Percentiles rank a stretch among this genome's conserved stretches.
phyloP scores from a whole-genome alignment of 1,140 invertebrate genomes.

The Drosophila tristis region DNA sequence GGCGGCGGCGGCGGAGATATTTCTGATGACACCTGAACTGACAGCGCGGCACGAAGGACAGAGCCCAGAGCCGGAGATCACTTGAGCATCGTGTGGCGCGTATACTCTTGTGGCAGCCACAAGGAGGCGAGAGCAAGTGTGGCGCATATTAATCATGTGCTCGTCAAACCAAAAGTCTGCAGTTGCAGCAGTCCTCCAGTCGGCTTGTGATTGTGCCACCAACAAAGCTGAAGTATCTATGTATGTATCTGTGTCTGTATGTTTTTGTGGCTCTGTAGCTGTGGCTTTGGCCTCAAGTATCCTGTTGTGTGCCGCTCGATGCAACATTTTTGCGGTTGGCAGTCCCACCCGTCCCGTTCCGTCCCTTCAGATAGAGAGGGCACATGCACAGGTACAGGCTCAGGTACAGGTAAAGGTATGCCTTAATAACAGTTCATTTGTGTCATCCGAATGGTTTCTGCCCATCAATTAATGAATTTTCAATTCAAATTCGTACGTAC shows the following conservation, averaged over 20 bases:
- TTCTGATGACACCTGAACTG: constrained; percentile 80
- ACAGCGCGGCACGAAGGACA: constrained; percentile 58
- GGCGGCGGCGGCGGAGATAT: constrained; percentile 45
- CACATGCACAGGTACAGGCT: too few relatives aligned
- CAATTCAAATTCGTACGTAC: constrained; percentile 17
- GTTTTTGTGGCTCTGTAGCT: constrained; percentile 23
- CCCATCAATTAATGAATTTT: constrained; percentile 48
- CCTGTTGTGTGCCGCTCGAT: constrained; percentile 32
- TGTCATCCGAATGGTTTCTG: constrained; percentile 57
- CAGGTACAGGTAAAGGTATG: background rate
- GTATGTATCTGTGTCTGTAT: constrained; percentile 17
- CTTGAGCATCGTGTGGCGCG: constrained; percentile 59
- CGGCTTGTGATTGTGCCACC: constrained; percentile 46
- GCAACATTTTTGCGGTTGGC: constrained; percentile 48
- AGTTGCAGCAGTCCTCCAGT: background rate
- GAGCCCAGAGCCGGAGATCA: constrained; percentile 53
- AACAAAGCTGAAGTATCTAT: constrained; percentile 55
- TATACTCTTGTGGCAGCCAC: constrained; percentile 30
- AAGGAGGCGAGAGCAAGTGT: constrained; percentile 49
- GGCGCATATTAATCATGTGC: constrained; percentile 78
- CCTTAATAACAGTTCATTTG: constrained; percentile 76
- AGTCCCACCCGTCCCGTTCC: constrained; percentile 3
- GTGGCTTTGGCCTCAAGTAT: constrained; percentile 60
- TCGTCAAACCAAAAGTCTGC: constrained; percentile 58
- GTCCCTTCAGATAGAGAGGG: too few relatives aligned